These are phyloP conservation scores for Cynopterus brachyotis DNA, from an alignment of 2,113 vertebrate genomes.

Conservation along the genomic window DNA sequence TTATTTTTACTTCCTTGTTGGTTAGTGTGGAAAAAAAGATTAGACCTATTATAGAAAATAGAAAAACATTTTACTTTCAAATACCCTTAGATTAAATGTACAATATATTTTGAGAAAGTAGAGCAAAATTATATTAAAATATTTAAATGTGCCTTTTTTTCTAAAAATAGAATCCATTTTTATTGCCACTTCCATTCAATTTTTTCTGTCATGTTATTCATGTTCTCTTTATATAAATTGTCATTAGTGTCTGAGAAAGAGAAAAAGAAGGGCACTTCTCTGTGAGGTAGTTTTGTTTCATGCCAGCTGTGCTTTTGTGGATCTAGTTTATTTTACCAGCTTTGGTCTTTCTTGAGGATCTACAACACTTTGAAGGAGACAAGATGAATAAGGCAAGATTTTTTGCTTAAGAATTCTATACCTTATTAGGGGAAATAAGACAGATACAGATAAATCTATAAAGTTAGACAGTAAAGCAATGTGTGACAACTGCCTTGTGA, in stretches of 20 bases:
- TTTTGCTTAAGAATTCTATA: neutral
- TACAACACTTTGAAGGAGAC: neutral
- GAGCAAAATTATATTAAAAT: neutral
- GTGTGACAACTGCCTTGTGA: neutral
- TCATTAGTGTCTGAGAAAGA: neutral
- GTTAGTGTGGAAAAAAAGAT: neutral
- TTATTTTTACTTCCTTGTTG: neutral
- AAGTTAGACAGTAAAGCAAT: neutral
- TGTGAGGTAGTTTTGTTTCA: neutral
- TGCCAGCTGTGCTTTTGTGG: too few relatives aligned
- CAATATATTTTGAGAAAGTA: neutral
- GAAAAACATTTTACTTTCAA: neutral
- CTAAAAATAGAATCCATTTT: neutral
- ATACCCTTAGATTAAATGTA: neutral
- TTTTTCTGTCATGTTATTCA: neutral
- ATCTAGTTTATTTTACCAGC: neutral
- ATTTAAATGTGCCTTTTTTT: neutral
- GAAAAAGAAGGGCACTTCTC: neutral
- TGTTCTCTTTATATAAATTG: neutral
- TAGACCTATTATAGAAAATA: neutral
- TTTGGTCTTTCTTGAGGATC: neutral
- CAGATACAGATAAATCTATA: neutral
- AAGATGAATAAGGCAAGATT: neutral
- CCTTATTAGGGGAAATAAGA: conserved; percentile 17
- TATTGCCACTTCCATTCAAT: neutral